Conservation (phyloP, 2,888 invertebrate species). For the Phalera bucephala region DNA sequence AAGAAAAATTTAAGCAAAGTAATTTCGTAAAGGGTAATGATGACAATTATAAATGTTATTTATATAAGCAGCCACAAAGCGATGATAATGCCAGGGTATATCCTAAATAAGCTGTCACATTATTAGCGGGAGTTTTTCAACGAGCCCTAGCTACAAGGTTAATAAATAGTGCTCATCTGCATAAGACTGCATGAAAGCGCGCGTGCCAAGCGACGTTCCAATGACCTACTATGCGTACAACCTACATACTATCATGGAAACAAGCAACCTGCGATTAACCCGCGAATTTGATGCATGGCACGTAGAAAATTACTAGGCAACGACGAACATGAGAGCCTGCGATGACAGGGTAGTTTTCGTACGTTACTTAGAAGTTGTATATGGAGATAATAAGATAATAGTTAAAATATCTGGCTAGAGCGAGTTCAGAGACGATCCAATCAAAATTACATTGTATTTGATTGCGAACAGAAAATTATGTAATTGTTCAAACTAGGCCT, state of each 20-base stretch:
- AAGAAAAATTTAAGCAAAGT: no score
- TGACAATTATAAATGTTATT: no score
- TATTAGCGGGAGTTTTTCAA: no score
- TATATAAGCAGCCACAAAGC: no score
- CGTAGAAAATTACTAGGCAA: slow-evolving; percentile 50
- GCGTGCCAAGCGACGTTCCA: slow-evolving; percentile 58
- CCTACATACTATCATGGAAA: slow-evolving; percentile 59
- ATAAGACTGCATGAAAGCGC: slow-evolving; percentile 68
- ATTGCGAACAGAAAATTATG: slow-evolving; percentile 15
- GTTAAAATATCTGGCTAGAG: no score
- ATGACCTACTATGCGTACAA: slow-evolving; percentile 63
- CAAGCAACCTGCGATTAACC: slow-evolving; percentile 58
- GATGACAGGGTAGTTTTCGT: slow-evolving; percentile 43
- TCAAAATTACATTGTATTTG: slow-evolving; percentile 14
- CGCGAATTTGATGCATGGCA: slow-evolving; percentile 53
- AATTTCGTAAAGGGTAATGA: no score
- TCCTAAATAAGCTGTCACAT: no score
- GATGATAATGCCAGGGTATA: no score
- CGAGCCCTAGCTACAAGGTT: no score
- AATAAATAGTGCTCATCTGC: slow-evolving; percentile 43
- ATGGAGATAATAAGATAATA: slow-evolving; percentile 14
- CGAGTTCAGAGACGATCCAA: slow-evolving; percentile 13
- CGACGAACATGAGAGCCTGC: slow-evolving; percentile 29
- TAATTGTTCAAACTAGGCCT: no score
- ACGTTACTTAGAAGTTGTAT: slow-evolving; percentile 13